Evolutionary conservation across 2,113 vertebrate species (phyloP).

Genomic region (Charadrius vociferus): DNA sequence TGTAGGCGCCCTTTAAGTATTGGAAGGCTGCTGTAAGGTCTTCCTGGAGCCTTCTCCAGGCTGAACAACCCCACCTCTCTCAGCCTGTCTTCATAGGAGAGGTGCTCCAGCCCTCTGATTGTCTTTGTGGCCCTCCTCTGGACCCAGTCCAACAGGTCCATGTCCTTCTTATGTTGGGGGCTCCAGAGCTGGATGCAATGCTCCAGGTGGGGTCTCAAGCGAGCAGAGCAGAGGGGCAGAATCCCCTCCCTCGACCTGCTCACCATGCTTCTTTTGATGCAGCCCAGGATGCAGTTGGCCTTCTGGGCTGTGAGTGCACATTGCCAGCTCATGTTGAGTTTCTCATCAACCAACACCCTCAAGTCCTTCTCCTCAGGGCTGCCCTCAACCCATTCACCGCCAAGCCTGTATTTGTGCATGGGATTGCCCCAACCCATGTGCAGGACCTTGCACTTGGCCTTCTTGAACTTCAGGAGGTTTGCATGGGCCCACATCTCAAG

Average conservation of each 20-base stretch:
- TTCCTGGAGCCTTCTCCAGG: not conserved
- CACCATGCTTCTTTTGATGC: not conserved
- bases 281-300: not conserved
- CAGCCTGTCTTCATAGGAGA: not conserved
- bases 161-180: not conserved
- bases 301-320: not conserved
- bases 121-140: not conserved
- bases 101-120: not conserved
- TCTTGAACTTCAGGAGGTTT: not conserved
- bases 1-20: not conserved
- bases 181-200: not conserved
- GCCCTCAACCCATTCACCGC: not conserved
- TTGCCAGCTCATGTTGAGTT: not conserved
- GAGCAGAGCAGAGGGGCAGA: not conserved
- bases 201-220: not conserved
- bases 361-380: not conserved
- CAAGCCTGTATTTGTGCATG: not conserved
- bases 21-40: not conserved
- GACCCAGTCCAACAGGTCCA: not conserved
- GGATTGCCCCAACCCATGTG: not conserved
- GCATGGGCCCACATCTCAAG: not conserved
- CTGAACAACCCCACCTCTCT: not conserved
- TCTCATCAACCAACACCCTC: not conserved
- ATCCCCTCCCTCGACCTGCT: not conserved
- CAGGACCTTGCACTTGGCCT: not conserved